Evolutionary conservation across 2,113 vertebrate species (phyloP).

Genomic region (Leptobrachium ailaonicum): DNA sequence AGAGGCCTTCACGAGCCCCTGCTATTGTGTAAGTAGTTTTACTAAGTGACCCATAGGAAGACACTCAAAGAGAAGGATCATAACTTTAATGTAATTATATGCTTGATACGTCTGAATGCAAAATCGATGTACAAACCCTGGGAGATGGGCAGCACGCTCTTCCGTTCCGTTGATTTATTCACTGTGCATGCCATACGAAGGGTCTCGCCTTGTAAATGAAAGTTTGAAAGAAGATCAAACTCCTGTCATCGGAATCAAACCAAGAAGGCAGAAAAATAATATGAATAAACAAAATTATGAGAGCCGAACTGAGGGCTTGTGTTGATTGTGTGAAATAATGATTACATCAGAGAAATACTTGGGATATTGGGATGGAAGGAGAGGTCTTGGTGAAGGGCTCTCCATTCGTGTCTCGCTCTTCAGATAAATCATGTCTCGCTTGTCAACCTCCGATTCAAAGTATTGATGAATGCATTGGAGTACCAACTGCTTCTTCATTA

Average conservation of each 20-base stretch:
- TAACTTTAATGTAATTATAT: constrained; percentile 72
- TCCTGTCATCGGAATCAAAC: background rate
- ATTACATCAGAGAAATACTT: too few relatives aligned
- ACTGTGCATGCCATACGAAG: constrained; percentile 15
- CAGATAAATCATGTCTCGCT: too few relatives aligned
- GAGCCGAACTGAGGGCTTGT: too few relatives aligned
- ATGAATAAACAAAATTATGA: background rate
- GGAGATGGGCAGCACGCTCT: constrained; percentile 28
- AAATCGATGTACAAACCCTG: constrained; percentile 64
- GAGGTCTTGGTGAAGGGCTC: too few relatives aligned
- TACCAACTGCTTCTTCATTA: too few relatives aligned
- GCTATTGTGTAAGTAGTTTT: constrained; percentile 71
- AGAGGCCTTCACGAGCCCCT: constrained; percentile 74
- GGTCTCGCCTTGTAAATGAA: constrained; percentile 1
- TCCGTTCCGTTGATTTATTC: constrained; percentile 31
- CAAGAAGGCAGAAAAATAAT: background rate
- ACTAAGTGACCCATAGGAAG: constrained; percentile 82
- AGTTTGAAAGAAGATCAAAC: constrained; percentile 3
- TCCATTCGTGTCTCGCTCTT: too few relatives aligned
- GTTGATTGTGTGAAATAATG: too few relatives aligned
- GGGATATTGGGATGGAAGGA: too few relatives aligned
- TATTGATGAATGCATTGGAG: too few relatives aligned
- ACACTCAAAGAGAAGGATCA: constrained; percentile 69
- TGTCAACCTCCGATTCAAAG: too few relatives aligned
- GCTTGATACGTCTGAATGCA: constrained; percentile 69